phyloP scores from a whole-genome alignment of 2,888 invertebrate genomes.

The Busseola fusca region DNA sequence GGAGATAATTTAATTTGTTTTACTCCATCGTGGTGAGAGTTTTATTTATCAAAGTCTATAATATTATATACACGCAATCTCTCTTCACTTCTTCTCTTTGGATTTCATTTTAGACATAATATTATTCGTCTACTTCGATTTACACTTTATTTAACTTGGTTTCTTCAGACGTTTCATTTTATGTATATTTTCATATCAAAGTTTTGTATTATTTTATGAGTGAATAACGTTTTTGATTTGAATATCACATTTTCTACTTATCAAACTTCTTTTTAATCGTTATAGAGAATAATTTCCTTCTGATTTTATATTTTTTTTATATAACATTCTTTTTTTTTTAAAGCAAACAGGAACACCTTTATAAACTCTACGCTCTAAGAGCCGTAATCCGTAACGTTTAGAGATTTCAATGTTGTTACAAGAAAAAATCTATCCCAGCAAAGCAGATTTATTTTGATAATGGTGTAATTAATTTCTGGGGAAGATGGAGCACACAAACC shows the following conservation, averaged over 20 bases:
- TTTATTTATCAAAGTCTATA: constrained; percentile 5
- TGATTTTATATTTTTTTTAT: neutral
- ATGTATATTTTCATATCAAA: neutral
- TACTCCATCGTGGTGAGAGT: constrained; percentile 12
- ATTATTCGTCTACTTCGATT: neutral
- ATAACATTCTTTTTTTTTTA: neutral
- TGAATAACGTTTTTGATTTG: neutral
- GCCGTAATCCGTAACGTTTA: neutral
- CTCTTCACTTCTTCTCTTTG: neutral
- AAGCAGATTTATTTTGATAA: constrained; percentile 32
- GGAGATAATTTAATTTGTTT: constrained; percentile 37
- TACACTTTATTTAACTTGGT: neutral
- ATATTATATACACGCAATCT: neutral
- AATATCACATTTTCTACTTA: neutral
- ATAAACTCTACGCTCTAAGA: no score
- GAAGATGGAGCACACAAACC: constrained; percentile 13
- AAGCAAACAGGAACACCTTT: no score
- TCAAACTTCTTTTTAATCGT: neutral
- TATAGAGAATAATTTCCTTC: neutral
- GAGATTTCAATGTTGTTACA: neutral
- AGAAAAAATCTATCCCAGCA: constrained; percentile 3
- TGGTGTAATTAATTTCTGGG: constrained; percentile 30
- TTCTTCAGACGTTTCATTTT: neutral
- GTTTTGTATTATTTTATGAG: neutral
- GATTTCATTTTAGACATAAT: neutral